Evolutionary conservation across 1,140 invertebrate species (phyloP).

Genomic region (Lordiphosa mommai): DNA sequence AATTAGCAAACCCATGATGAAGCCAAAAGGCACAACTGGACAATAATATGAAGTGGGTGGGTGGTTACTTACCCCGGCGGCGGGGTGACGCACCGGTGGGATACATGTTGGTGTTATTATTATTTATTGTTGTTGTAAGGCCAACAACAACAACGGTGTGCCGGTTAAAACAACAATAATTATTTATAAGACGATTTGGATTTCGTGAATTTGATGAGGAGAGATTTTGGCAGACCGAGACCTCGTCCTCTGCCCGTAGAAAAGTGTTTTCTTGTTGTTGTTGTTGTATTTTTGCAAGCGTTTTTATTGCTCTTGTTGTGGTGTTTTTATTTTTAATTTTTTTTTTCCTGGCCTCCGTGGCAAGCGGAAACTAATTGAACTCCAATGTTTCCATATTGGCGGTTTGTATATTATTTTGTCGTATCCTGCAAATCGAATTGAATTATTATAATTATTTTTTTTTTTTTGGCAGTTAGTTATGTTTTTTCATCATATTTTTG

Average conservation of each 20-base stretch:
- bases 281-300: conserved; percentile 32
- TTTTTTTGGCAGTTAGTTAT: conserved; percentile 21
- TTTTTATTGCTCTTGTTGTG: conserved; percentile 51
- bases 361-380: conserved; percentile 34
- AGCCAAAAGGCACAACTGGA: conserved; percentile 6
- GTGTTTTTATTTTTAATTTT: conserved; percentile 14
- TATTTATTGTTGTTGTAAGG: conserved; percentile 18
- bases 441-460: conserved; percentile 17
- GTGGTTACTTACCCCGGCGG: conserved; percentile 74
- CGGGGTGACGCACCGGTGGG: conserved; percentile 79
- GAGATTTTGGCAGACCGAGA: conserved; percentile 6
- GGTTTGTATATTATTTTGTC: conserved; percentile 35
- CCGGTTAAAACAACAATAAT: conserved; percentile 28
- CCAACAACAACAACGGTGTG: conserved; percentile 14
- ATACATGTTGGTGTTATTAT: conserved; percentile 69
- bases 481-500: conserved; percentile 76
- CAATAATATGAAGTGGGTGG: conserved; percentile 5
- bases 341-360: conserved; percentile 16
- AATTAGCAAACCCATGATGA: conserved; percentile 42
- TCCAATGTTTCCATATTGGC: conserved; percentile 37
- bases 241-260: conserved; percentile 26
- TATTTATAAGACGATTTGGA: too few relatives aligned
- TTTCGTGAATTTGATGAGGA: too few relatives aligned
- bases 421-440: conserved; percentile 65
- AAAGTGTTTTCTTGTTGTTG: conserved; percentile 22